Percentiles rank a stretch among this genome's conserved stretches.
These are phyloP conservation scores for Casuarius casuarius DNA, from an alignment of 2,113 vertebrate species.

Conservation along the genomic window DNA sequence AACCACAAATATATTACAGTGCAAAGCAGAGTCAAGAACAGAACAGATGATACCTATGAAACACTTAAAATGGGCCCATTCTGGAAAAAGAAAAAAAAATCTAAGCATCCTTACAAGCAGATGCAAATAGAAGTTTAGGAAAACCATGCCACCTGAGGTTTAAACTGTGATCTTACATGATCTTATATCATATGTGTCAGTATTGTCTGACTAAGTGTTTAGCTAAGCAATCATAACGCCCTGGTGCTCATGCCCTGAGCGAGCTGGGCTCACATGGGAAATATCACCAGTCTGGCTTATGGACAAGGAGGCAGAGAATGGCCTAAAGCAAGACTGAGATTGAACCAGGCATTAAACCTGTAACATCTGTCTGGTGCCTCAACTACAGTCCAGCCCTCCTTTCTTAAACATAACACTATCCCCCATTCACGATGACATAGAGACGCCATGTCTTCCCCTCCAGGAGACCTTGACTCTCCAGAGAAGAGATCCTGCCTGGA, in stretches of 20 bases:
- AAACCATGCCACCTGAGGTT: not conserved
- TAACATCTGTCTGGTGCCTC: not conserved
- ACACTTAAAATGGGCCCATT: not conserved
- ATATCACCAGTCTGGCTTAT: not conserved
- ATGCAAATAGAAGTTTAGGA: not conserved
- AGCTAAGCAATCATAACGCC: not conserved
- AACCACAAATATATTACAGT: not conserved
- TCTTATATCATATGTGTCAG: not conserved
- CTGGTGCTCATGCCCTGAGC: not conserved
- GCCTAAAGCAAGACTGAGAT: conserved; percentile 10
- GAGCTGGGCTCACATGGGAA: not conserved
- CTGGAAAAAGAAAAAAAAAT: rapidly evolving
- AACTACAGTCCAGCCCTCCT: not conserved
- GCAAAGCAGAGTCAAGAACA: not conserved
- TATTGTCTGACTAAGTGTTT: not conserved
- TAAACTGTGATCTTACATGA: not conserved
- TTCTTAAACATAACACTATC: not conserved
- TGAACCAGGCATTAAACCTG: not conserved
- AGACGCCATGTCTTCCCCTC: not conserved
- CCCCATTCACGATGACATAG: not conserved
- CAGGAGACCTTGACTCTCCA: not conserved
- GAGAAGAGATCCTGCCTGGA: not conserved
- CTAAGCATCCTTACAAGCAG: not conserved
- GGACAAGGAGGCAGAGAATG: not conserved
- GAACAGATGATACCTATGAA: not conserved